Evolutionary conservation across 2,797 vertebrate species (phyloP).

Genomic region (Dryobates pubescens): DNA sequence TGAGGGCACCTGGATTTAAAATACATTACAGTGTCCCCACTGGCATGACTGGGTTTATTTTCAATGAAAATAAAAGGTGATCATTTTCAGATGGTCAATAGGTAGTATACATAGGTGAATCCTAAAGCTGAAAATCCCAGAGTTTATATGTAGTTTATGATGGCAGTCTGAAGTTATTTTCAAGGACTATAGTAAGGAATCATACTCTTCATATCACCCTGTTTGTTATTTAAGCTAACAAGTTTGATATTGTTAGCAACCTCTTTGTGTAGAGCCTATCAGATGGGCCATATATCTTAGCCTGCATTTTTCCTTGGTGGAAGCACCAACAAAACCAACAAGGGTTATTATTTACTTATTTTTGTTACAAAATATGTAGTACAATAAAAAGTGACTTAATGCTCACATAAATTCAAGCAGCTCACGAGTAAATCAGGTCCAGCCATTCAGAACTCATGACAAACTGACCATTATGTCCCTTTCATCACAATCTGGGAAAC

Average conservation of each 20-base stretch:
- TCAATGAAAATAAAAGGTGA: neutral
- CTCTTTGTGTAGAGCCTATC: neutral
- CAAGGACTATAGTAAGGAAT: neutral
- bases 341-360: neutral
- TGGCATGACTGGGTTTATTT: neutral
- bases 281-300: neutral
- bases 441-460: neutral
- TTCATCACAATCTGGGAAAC: neutral
- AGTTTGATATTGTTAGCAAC: neutral
- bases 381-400: neutral
- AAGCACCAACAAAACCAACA: neutral
- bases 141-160: neutral
- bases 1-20: neutral
- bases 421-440: neutral
- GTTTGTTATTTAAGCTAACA: neutral
- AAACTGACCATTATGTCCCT: slow-evolving; percentile 6
- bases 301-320: neutral
- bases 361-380: neutral
- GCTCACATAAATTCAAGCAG: neutral
- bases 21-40: neutral
- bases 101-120: neutral
- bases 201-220: neutral
- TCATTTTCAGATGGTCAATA: neutral
- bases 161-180: neutral
- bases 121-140: neutral